Percentiles rank a stretch among this genome's conserved stretches.
Evolutionary conservation across 2,888 invertebrate species (phyloP).

Genomic region (Noctuana brunneofusca): DNA sequence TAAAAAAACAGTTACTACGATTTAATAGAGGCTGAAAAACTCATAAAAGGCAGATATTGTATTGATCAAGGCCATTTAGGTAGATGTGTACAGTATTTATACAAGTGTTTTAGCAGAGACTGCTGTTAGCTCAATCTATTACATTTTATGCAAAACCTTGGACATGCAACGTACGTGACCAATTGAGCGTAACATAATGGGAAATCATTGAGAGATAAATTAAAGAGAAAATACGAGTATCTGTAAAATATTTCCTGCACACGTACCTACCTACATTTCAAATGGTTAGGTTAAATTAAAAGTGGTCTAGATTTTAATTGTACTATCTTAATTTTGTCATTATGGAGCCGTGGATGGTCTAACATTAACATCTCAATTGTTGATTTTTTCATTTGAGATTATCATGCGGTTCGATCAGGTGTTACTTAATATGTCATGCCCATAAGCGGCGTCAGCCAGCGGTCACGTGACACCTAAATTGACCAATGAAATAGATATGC

Average conservation of each 20-base stretch:
- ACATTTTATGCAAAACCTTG: conserved; percentile 24
- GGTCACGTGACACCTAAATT: no score
- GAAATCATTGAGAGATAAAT: conserved; percentile 8
- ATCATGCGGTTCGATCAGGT: no score
- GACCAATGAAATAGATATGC: no score
- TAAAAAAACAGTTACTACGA: conserved; percentile 26
- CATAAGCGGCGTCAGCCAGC: no score
- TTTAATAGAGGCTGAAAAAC: conserved; percentile 22
- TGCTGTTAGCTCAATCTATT: conserved; percentile 16
- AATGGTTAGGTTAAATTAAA: no score
- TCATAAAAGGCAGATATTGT: conserved; percentile 16
- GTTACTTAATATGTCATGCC: no score
- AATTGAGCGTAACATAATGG: conserved; percentile 21
- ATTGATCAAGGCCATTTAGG: neutral
- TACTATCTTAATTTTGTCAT: no score
- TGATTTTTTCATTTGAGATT: no score
- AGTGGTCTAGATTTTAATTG: no score
- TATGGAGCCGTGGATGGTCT: no score
- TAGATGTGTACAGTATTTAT: conserved; percentile 5
- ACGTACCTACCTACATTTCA: no score
- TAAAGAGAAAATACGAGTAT: conserved; percentile 12
- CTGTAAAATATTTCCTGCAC: neutral
- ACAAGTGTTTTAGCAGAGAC: neutral
- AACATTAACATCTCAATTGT: no score
- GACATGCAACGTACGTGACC: conserved; percentile 21